Evolutionary conservation across 2,888 invertebrate genomes (phyloP), one percentile per base, ranked within the genome.

Genomic region (Rhimphoctona megacephalus): DNA sequence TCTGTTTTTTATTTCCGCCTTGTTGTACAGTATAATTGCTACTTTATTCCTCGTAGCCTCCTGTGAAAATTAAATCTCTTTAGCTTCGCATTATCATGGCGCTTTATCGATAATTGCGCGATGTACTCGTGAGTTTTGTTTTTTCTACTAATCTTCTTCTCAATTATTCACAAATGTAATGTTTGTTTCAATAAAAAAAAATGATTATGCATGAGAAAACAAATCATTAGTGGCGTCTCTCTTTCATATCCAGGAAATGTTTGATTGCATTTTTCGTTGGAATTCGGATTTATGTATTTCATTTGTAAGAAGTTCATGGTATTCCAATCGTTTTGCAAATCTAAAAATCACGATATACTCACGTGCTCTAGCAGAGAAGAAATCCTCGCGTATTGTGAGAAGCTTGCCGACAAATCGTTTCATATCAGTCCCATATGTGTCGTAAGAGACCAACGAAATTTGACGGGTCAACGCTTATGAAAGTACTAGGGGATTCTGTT

Each of bases 401-500:
- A 39, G 14, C 36, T 49, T 25, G 25, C 19, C 25, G 54, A 76
- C 39, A 46, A 83, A 80, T 57, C 46, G 76, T 2, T 30, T 43
- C 54, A 33, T 39, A 67, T 33, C 70, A 46, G 49, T 78, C 54
- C 39, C 64, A 57, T 70, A 67, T 22, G 76, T 67, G 76, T 46
- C 76, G 80, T 86, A 54, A 82, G 49, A 61, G 69, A 54, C 81
- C 81, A 73, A 39, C 43, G 39, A 25, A 77, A 86, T 86, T 86
- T 86, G 66, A 73, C 83, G 86, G 86, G 86, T 86, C 83, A 84
- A 81, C 81, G 81, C 52, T 57, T 73, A 61, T 67, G 76, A 81
- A 80, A 77, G 67, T 72, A 49, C 46, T 9, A 22, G 33, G 57
- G 80, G 74, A 57, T 57, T 61, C 30, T 39, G 67, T 61, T 22